phyloP scores from a whole-genome alignment of 2,113 vertebrate species.

The Sterna hirundo region DNA sequence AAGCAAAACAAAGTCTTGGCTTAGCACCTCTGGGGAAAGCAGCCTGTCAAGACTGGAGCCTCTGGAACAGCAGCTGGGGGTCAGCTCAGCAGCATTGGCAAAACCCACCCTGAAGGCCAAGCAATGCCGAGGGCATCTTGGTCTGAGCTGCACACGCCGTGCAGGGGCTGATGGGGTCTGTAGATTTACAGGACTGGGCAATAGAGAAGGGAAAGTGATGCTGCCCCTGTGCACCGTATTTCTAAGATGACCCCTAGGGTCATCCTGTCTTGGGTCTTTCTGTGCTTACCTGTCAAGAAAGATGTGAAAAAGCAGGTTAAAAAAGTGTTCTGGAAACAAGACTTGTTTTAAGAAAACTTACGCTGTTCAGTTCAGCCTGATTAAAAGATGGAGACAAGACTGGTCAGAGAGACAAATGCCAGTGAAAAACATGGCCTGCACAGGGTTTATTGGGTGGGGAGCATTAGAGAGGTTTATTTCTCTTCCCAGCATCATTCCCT shows the following conservation, averaged over 20 bases:
- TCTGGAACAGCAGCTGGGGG: neutral
- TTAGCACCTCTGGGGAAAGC: neutral
- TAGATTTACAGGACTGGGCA: neutral
- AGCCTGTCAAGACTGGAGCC: neutral
- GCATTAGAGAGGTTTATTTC: neutral
- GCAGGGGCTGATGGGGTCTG: neutral
- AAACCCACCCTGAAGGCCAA: neutral
- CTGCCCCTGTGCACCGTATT: neutral
- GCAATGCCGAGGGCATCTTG: neutral
- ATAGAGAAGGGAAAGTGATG: neutral
- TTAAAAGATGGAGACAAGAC: neutral
- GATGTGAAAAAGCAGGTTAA: neutral
- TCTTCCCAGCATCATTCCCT: neutral
- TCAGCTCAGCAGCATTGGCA: fast-evolving
- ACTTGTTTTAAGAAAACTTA: neutral
- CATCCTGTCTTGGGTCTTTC: neutral
- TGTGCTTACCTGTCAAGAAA: neutral
- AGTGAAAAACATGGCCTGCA: neutral
- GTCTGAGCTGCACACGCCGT: neutral
- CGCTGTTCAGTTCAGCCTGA: neutral
- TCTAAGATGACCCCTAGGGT: neutral
- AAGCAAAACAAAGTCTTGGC: neutral
- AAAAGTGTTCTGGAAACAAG: neutral
- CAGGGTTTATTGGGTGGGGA: neutral
- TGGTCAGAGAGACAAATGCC: neutral